Percentiles rank a stretch among this genome's conserved stretches.
Conservation (phyloP, 2,888 invertebrate genomes). For the Beris morrisii region DNA sequence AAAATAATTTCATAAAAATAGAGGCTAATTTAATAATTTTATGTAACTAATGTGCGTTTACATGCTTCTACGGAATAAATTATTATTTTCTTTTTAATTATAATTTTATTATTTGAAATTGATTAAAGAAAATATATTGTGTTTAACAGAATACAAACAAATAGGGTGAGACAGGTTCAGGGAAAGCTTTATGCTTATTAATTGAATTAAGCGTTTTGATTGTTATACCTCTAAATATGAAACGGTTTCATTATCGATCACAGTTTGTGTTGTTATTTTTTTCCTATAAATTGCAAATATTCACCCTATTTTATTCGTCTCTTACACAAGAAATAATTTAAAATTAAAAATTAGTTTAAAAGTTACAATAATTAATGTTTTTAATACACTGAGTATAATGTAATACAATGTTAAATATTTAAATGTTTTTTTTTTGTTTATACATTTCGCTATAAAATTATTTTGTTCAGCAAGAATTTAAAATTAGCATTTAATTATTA, state of each 20-base stretch:
- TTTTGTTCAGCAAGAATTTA: no score
- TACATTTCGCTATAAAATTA: no score
- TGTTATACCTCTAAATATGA: slow-evolving; percentile 15
- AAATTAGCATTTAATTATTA: no score
- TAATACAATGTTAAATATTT: no score
- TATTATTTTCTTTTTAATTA: slow-evolving; percentile 9
- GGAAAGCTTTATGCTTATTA: slow-evolving; percentile 17
- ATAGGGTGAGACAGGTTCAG: background rate
- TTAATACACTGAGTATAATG: no score
- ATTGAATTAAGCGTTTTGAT: slow-evolving; percentile 26
- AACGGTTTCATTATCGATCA: slow-evolving; percentile 30
- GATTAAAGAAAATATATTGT: no score
- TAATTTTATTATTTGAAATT: no score
- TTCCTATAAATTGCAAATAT: background rate
- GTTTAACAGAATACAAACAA: slow-evolving; percentile 12
- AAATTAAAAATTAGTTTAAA: no score
- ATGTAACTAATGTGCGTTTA: slow-evolving; percentile 31
- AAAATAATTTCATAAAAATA: slow-evolving; percentile 28
- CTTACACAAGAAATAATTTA: no score
- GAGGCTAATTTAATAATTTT: slow-evolving; percentile 29
- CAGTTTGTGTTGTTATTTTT: slow-evolving; percentile 20
- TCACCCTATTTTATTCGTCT: no score
- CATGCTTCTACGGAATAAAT: slow-evolving; percentile 29
- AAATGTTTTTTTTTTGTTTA: no score
- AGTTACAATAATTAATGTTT: no score